These are phyloP conservation scores for Clarias gariepinus DNA, from an alignment of 2,113 vertebrate genomes.

Conservation along the genomic window DNA sequence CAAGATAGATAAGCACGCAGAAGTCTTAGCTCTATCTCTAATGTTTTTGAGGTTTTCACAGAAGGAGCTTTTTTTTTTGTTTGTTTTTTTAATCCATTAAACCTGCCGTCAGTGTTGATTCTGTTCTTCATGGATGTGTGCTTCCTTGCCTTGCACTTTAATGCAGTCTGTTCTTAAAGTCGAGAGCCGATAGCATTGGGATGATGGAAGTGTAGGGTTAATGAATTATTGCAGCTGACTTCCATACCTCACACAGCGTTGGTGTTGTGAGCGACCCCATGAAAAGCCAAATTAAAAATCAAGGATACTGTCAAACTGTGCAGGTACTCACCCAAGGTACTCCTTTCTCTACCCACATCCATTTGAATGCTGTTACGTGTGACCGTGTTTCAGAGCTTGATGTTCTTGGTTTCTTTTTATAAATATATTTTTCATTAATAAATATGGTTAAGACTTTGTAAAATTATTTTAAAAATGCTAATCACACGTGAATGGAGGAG, in stretches of 20 bases:
- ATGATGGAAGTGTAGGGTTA: slow-evolving; percentile 99
- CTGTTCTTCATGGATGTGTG: slow-evolving; percentile 65
- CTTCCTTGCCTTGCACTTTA: slow-evolving; percentile 91
- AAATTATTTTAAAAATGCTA: slow-evolving; percentile 36
- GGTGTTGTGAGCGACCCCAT: slow-evolving; percentile 99
- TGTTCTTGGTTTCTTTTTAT: slow-evolving; percentile 71
- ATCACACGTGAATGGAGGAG: not conserved
- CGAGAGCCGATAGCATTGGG: slow-evolving; percentile 91
- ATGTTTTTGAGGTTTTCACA: slow-evolving; percentile 54
- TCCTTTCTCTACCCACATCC: slow-evolving; percentile 99
- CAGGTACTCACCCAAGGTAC: slow-evolving; percentile 99
- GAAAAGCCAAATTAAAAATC: slow-evolving; percentile 99
- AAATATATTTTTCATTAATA: slow-evolving; percentile 67
- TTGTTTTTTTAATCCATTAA: slow-evolving; percentile 41
- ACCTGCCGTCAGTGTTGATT: slow-evolving; percentile 56
- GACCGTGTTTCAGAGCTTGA: slow-evolving; percentile 83
- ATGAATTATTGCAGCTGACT: slow-evolving; percentile 99
- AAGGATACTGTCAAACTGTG: slow-evolving; percentile 99
- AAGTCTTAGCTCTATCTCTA: slow-evolving; percentile 54
- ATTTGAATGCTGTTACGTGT: slow-evolving; percentile 99
- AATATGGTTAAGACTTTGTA: slow-evolving; percentile 55
- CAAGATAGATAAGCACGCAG: slow-evolving; percentile 58
- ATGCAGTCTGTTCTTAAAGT: slow-evolving; percentile 98
- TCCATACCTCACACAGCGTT: slow-evolving; percentile 99
- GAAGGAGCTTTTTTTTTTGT: slow-evolving; percentile 39